Evolutionary conservation across 2,888 invertebrate genomes (phyloP).

Genomic region (Tachystola acroxantha): DNA sequence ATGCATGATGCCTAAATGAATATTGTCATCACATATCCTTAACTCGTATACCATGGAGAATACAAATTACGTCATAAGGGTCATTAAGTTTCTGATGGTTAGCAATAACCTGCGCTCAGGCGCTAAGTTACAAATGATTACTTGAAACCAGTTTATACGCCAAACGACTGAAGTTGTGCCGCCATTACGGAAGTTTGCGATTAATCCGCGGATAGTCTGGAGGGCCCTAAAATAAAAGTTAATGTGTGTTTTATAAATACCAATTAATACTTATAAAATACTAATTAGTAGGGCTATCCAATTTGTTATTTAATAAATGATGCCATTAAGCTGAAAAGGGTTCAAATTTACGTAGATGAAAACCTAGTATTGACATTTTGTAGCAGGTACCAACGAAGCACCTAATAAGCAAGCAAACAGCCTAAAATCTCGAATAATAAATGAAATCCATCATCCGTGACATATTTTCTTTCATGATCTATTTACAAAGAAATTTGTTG

Average conservation of each 20-base stretch:
- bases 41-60: not conserved
- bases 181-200: constrained; percentile 17
- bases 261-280: too few relatives aligned
- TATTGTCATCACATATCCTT: not conserved
- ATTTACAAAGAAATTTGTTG: not conserved
- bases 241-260: not conserved
- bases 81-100: constrained; percentile 9
- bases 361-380: too few relatives aligned
- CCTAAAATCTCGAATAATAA: too few relatives aligned
- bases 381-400: too few relatives aligned
- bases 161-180: constrained; percentile 21
- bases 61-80: constrained; percentile 7
- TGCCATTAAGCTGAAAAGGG: too few relatives aligned
- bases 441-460: too few relatives aligned
- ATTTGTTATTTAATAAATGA: too few relatives aligned
- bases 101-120: constrained; percentile 10
- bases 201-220: constrained; percentile 16
- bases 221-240: constrained; percentile 10
- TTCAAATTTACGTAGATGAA: too few relatives aligned
- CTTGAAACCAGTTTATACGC: constrained; percentile 18
- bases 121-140: constrained; percentile 9
- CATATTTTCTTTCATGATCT: not conserved
- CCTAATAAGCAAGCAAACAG: too few relatives aligned
- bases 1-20: not conserved
- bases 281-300: too few relatives aligned